Base-by-base conservation (phyloP, 2,797 vertebrate species). In the Accipiter fasciatus region DNA sequence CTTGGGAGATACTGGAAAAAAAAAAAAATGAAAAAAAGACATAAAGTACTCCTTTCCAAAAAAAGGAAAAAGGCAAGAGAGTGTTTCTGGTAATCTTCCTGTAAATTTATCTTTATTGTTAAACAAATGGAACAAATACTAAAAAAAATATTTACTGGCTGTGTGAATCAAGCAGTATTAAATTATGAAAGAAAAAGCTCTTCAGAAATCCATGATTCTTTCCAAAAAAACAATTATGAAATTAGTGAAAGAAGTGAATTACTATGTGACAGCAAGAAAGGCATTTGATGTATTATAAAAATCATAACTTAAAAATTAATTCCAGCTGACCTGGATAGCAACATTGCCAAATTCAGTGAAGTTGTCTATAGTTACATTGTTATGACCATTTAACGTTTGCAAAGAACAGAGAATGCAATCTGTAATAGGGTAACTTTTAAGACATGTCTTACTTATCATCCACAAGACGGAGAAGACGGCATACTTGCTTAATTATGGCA, bases 181-280 rank as follows among this genome's bases (percentile, higher is more conserved):
- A 82, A 91, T 96, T 75, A 69, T 18, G 69, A 65, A 90, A 81
- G 21, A 72, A 92, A 84, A 93, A 40, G 0, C 52, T 77, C 0
- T 0, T 28, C 77, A 93, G 78, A 93, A 84, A 87, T 69, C 15
- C 31, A 50, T 58, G 4, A 20, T 18, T 37, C 47, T 50, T 82
- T 94, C 84, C 67, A 95, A 95, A 95, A 82, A 69, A 39, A 9
- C n/a, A 85, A 81, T 92, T 89, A 92, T 89, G 75, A 86, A 92
- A 96, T 91, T 88, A 94, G 59, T 37, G 42, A 93, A 89, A 92
- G 49, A 39, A 93, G 35, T 87, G 52, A 92, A 80, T 93, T 82
- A 85, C 25, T 33, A 64, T 44, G 31, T 79, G 73, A 40, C 62
- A 84, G 54, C 47, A 75, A 75, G 37, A 91, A 84, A 64, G 20